Conservation (phyloP, 2,888 invertebrate species). For the Carabus problematicus region DNA sequence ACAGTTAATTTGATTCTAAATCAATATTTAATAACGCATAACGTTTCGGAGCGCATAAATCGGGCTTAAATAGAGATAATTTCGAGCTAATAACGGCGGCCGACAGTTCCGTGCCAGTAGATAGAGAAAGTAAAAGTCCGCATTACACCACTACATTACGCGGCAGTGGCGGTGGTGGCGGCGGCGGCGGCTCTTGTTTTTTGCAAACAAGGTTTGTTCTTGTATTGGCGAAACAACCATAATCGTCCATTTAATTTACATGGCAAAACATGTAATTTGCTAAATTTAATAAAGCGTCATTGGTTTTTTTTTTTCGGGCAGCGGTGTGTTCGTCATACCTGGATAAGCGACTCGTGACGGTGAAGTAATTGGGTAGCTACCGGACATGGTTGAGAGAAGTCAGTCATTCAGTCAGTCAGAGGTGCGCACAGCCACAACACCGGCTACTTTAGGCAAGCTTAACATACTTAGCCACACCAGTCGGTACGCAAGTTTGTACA, state of each 20-base stretch:
- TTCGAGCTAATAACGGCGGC: conserved; percentile 16
- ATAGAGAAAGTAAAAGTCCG: conserved; percentile 19
- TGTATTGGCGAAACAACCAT: conserved; percentile 16
- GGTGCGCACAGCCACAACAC: too few species aligned
- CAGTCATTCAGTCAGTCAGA: neutral
- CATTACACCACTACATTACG: too few species aligned
- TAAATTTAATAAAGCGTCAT: conserved; percentile 35
- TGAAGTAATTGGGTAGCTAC: conserved; percentile 17
- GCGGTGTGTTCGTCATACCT: conserved; percentile 26
- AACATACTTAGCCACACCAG: too few species aligned
- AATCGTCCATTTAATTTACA: conserved; percentile 31
- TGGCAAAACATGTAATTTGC: conserved; percentile 32
- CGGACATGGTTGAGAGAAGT: conserved; percentile 13
- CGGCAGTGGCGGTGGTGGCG: too few species aligned
- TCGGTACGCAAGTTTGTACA: too few species aligned
- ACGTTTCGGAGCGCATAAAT: neutral
- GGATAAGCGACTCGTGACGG: conserved; percentile 23
- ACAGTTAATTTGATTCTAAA: too few species aligned
- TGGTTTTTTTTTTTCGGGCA: conserved; percentile 15
- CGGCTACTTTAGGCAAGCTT: too few species aligned
- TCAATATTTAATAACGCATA: too few species aligned
- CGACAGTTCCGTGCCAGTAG: conserved; percentile 3
- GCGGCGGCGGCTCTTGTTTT: neutral
- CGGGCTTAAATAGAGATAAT: conserved; percentile 22
- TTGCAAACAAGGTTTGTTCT: conserved; percentile 15